These are phyloP conservation scores for Hemitrygon akajei DNA, from an alignment of 2,797 vertebrate species.

Conservation along the genomic window DNA sequence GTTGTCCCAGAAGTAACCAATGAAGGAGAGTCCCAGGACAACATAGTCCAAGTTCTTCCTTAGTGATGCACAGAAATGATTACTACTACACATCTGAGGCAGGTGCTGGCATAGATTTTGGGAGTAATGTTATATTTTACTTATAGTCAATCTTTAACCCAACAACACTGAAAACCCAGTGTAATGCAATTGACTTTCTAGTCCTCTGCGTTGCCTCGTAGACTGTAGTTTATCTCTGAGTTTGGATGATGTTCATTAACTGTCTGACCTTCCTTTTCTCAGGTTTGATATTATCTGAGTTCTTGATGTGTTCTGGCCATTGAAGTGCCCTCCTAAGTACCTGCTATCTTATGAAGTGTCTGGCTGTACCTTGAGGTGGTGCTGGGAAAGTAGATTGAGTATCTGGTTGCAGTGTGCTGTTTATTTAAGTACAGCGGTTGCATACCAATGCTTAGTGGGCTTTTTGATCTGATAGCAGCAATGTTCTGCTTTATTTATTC, in stretches of 20 bases:
- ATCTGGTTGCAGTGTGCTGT: not conserved
- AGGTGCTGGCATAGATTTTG: no score
- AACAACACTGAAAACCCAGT: no score
- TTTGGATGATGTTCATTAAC: not conserved
- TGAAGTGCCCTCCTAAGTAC: not conserved
- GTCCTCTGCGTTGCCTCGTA: not conserved
- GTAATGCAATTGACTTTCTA: no score
- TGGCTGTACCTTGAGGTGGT: not conserved
- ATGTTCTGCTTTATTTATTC: no score
- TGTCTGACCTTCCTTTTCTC: not conserved
- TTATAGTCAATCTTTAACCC: no score
- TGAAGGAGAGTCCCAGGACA: no score
- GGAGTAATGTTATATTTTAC: no score
- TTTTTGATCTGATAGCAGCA: not conserved
- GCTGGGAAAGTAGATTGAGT: not conserved
- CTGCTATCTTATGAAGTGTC: conserved; percentile 4
- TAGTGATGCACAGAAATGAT: no score
- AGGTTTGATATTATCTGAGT: not conserved
- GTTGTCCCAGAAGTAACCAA: no score
- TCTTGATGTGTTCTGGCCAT: not conserved
- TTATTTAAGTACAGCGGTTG: not conserved
- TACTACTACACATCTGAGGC: no score
- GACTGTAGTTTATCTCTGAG: not conserved
- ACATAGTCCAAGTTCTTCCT: no score
- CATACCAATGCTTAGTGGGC: not conserved